phyloP scores from a whole-genome alignment of 2,888 invertebrate genomes.

The Nymphalis polychloros region DNA sequence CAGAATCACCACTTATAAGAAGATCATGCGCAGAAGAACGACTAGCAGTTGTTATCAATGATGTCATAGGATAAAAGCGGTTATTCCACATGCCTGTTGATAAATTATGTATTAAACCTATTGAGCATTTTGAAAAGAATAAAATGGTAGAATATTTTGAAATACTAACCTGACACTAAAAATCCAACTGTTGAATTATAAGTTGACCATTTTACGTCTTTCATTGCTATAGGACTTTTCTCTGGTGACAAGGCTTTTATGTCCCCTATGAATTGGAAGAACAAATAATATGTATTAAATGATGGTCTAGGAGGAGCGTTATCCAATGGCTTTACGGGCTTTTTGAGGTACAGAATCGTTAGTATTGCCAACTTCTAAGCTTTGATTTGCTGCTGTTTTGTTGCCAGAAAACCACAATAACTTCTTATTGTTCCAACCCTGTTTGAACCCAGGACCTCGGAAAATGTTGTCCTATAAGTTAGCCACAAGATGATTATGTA shows the following conservation, averaged over 20 bases:
- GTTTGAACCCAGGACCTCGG: too few species aligned
- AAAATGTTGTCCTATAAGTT: too few species aligned
- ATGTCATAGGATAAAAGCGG: conserved; percentile 91
- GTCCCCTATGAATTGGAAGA: conserved; percentile 85
- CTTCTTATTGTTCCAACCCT: too few species aligned
- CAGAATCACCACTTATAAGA: conserved; percentile 92
- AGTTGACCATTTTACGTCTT: conserved; percentile 94
- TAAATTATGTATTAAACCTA: not conserved
- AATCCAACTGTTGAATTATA: conserved; percentile 94
- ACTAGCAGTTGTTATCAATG: conserved; percentile 90
- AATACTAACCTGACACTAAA: conserved; percentile 87
- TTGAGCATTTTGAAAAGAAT: not conserved
- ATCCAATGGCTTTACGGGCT: too few species aligned
- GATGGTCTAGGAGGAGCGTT: not conserved
- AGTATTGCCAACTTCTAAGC: too few species aligned
- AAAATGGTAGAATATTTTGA: conserved; percentile 10
- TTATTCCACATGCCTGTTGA: conserved; percentile 92
- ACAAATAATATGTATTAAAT: not conserved
- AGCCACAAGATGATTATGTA: not conserved
- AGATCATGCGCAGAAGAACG: conserved; percentile 92
- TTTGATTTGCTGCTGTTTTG: too few species aligned
- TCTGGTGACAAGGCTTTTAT: conserved; percentile 93
- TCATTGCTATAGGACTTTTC: conserved; percentile 93
- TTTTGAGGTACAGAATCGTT: too few species aligned
- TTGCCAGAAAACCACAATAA: too few species aligned